A percentile compares a stretch with the other conserved stretches of the same genome.
Evolutionary conservation across 1,140 invertebrate species (phyloP).

Genomic region (Ptiloglossa arizonensis): DNA sequence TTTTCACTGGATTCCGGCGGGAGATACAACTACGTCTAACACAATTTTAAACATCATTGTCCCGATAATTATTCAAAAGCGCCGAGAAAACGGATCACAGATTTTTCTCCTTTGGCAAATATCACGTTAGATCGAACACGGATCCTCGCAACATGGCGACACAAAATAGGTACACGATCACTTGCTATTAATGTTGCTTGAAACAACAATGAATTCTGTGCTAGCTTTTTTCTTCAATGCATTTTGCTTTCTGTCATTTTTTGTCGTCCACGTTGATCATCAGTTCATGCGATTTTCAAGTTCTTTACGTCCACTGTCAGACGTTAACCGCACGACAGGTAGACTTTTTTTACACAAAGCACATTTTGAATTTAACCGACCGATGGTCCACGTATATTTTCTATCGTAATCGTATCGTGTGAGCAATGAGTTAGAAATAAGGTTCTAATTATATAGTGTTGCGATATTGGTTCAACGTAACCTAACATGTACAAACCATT

Average conservation of each 20-base stretch:
- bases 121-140: conserved; percentile 9
- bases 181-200: not conserved
- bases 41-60: conserved; percentile 2
- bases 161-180: conserved; percentile 37
- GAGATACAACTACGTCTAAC: conserved; percentile 7
- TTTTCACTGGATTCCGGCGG: conserved; percentile 19
- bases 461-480: not conserved
- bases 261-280: not conserved
- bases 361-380: conserved; percentile 12
- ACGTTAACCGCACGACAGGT: conserved; percentile 19
- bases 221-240: not conserved
- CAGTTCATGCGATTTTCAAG: not conserved
- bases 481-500: not conserved
- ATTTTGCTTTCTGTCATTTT: too few species aligned
- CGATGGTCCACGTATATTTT: not conserved
- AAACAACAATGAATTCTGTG: too few species aligned
- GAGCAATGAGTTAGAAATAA: conserved; percentile 6
- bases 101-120: not conserved
- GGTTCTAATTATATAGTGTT: conserved; percentile 1
- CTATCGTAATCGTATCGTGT: not conserved
- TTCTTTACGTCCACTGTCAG: not conserved
- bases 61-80: not conserved
- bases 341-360: conserved; percentile 27
- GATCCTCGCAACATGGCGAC: conserved; percentile 66
- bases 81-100: not conserved